phyloP scores from a whole-genome alignment of 92 coral and sea anemone genomes.

The Chrysogorgia sp. region DNA sequence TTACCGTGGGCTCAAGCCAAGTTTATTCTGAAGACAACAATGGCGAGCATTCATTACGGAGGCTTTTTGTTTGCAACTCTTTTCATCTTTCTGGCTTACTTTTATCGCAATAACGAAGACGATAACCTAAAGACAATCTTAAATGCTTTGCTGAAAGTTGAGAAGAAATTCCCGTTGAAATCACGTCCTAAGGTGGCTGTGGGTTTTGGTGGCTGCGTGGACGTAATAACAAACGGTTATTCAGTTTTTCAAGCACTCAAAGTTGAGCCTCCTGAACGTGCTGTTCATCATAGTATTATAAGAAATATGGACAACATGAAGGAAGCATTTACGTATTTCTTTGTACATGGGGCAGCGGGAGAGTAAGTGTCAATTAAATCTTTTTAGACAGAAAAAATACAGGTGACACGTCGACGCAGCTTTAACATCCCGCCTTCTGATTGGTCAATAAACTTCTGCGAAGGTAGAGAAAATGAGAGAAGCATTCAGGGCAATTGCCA shows the following conservation, averaged over 20 bases:
- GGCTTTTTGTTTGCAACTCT: neutral
- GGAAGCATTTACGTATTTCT: slow-evolving; percentile 90
- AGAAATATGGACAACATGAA: slow-evolving; percentile 68
- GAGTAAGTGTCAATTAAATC: slow-evolving; percentile 58
- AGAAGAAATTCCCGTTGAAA: slow-evolving; percentile 56
- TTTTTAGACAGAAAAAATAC: too few species aligned
- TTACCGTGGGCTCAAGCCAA: too few species aligned
- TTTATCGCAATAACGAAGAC: slow-evolving; percentile 70
- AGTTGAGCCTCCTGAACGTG: slow-evolving; percentile 72
- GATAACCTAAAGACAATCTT: slow-evolving; percentile 61
- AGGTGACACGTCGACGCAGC: too few species aligned
- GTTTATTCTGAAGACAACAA: neutral
- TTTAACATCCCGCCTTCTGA: too few species aligned
- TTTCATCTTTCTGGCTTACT: slow-evolving; percentile 58
- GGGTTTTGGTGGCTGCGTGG: slow-evolving; percentile 76
- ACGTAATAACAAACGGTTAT: slow-evolving; percentile 63
- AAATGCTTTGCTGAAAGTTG: slow-evolving; percentile 68
- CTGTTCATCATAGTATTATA: slow-evolving; percentile 73
- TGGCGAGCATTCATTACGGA: neutral
- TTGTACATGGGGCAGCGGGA: slow-evolving; percentile 84
- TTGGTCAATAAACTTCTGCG: too few species aligned
- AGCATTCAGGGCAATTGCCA: too few species aligned
- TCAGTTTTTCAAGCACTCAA: slow-evolving; percentile 68
- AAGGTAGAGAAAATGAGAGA: too few species aligned
- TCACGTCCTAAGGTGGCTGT: slow-evolving; percentile 67